These are phyloP conservation scores for Drosophila tropicalis DNA, from an alignment of 1,140 invertebrate species.

Conservation along the genomic window DNA sequence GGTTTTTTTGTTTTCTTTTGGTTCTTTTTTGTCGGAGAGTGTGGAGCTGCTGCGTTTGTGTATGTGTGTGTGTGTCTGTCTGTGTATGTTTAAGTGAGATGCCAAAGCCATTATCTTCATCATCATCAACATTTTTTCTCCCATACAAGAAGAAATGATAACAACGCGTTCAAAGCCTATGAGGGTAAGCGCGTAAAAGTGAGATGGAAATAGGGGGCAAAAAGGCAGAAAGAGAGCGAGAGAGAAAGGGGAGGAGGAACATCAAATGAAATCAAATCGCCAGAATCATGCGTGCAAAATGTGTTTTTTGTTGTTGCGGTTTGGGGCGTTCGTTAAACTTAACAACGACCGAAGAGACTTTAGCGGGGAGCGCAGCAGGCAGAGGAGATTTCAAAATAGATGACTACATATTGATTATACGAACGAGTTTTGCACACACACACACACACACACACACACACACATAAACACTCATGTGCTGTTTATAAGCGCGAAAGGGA, in stretches of 20 bases:
- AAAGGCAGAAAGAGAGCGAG: not conserved
- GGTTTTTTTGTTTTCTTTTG: slow-evolving; percentile 28
- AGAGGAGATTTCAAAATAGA: slow-evolving; percentile 47
- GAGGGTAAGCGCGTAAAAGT: not conserved
- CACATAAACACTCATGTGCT: not conserved
- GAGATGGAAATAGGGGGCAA: not conserved
- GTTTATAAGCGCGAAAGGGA: not conserved
- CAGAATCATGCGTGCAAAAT: slow-evolving; percentile 63
- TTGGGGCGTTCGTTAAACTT: slow-evolving; percentile 47
- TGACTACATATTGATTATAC: slow-evolving; percentile 78
- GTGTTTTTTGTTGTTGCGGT: slow-evolving; percentile 17
- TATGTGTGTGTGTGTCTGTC: not conserved
- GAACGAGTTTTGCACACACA: slow-evolving; percentile 65
- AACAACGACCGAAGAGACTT: not conserved
- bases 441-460: slow-evolving; percentile 22
- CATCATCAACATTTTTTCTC: slow-evolving; percentile 1
- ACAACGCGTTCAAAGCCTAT: not conserved
- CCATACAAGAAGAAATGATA: slow-evolving; percentile 1
- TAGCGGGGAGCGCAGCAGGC: slow-evolving; percentile 1
- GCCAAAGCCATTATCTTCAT: not conserved
- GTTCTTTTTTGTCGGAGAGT: slow-evolving; percentile 15
- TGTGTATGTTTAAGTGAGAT: slow-evolving; percentile 7
- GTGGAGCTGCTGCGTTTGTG: not conserved
- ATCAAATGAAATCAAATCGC: slow-evolving; percentile 46
- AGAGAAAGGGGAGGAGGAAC: slow-evolving; percentile 15